Base-by-base conservation (phyloP, 2,113 vertebrate genomes). In the Engystomops pustulosus region DNA sequence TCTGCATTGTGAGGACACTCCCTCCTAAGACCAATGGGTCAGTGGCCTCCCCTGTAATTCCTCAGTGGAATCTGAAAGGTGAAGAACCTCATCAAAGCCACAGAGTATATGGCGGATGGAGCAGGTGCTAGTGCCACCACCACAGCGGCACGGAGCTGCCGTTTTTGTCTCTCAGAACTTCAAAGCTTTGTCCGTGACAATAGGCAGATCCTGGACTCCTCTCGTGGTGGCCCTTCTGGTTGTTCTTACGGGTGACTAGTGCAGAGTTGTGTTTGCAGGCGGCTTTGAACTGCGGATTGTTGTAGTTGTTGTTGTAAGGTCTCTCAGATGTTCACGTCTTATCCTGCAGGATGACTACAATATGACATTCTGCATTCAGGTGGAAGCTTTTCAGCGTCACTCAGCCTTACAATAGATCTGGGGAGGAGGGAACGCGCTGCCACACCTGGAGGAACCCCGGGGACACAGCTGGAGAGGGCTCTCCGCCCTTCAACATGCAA, bases 101-200 rank as follows among this genome's bases (percentile, higher is more conserved):
- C 6, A 62, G 6, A n/a, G 38, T 62, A 49, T 25, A 4, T 2
- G 65, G 9, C n/a, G n/a, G n/a, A n/a, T 10, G 60, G 49, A 81
- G 75, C 74, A 58, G 49, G 32, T 77, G 65, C 80, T 27, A 2
- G 25, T 58, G 80, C n/a, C 65, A 15, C 34, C 45, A 71, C 11
- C n/a, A 38, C 27, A 70, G 20, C 27, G 65, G n/a, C 20, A 36
- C 36, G 23, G 47, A 38, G 67, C 14, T n/a, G 1, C 14, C 1
- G 3, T 67, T 34, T 71, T 81, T 81, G 47, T 55, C 80, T 71
- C 47, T 23, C 14, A 15, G 3, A 71, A 71, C 67, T 38, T 81
- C 80, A 81, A 81, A 81, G 65, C 67, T 17, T 38, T 71, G 67
- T 41, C 23, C 36, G 10, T 55, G 20, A 81, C 45, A 81, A 81